Conservation (phyloP, 2,113 vertebrate species). For the Chascanopsetta lugubris region DNA sequence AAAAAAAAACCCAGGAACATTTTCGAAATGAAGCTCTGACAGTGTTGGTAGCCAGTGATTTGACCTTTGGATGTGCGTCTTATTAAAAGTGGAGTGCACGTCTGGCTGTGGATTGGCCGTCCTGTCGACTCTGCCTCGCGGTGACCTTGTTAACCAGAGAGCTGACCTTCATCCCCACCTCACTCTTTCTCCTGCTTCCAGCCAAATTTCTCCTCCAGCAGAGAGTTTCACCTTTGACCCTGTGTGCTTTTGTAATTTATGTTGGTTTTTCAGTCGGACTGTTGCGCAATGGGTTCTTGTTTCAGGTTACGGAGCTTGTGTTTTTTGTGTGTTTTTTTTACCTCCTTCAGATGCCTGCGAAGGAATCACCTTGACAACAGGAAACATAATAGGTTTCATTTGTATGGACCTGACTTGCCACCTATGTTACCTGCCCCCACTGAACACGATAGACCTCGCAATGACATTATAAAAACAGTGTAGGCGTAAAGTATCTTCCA, state of each 20-base stretch:
- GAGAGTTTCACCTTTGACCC: constrained; percentile 39
- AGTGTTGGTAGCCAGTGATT: constrained; percentile 21
- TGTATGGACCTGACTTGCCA: constrained; percentile 4
- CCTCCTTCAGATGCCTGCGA: neutral
- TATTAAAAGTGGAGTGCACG: constrained; percentile 32
- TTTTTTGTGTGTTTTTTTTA: too few relatives aligned
- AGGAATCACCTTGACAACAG: constrained; percentile 15
- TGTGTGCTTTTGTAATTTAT: constrained; percentile 36
- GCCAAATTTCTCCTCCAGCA: constrained; percentile 45
- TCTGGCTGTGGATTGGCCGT: constrained; percentile 46
- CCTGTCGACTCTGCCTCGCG: constrained; percentile 19
- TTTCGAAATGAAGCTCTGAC: constrained; percentile 34
- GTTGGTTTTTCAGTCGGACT: constrained; percentile 11
- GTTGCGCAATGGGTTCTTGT: constrained; percentile 17
- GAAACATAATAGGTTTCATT: constrained; percentile 15
- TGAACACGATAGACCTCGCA: constrained; percentile 1
- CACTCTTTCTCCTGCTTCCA: constrained; percentile 29
- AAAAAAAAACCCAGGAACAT: constrained; percentile 4
- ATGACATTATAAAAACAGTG: neutral
- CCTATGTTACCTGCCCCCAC: neutral
- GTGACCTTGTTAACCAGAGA: constrained; percentile 49
- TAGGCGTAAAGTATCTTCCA: constrained; percentile 3
- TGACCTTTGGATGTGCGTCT: constrained; percentile 44
- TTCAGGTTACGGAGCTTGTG: constrained; percentile 29
- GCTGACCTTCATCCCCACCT: constrained; percentile 35